Base-by-base conservation (phyloP, 2,888 invertebrate genomes). In the Hemaris fuciformis region DNA sequence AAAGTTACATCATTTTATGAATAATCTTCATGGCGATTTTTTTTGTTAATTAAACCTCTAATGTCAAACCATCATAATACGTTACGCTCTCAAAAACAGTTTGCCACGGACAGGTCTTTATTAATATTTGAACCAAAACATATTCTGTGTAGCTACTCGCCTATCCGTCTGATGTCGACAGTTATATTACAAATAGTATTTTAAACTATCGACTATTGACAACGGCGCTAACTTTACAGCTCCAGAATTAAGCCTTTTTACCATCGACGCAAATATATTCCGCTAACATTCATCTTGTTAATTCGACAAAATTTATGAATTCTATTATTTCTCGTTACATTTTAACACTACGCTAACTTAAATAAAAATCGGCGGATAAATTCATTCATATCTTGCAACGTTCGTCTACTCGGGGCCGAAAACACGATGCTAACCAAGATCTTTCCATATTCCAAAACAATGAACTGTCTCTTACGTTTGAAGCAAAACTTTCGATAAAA, bases 341-440 rank as follows among this genome's bases (percentile, higher is more conserved):
- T 45, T 56, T 57, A 53, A 59, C 38, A 46, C 48, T 34, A 31
- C 27, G 27, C 60, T 38, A 70, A 70, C 73, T 73, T 76, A 76
- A 66, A 69, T 68, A 71, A 72, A 71, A 69, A 71, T 80, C 81
- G 79, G 80, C 79, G 80, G 81, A 73, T 75, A 68, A 67, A 69
- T 71, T 73, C 64, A 72, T 72, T 72, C 62, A 69, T 66, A 59
- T 64, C 53, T 63, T 61, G 68, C 61, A 63, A 57, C 62, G 60
- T 63, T 61, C 61, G 46, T 46, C 46, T 46, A 46, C 46, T 46
- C 46, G 23, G 46, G 23, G 46, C 23, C 25, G 23, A 25, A n/a
- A 53, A 62, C 60, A 62, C 27, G 18, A 48, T n/a, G 23, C 25
- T 46, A 25, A 2, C n/a, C 46, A 22, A 46, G 46, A 25, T 46